Evolutionary conservation across 2,113 vertebrate species (phyloP).

Genomic region (Porphyrio hochstetteri): DNA sequence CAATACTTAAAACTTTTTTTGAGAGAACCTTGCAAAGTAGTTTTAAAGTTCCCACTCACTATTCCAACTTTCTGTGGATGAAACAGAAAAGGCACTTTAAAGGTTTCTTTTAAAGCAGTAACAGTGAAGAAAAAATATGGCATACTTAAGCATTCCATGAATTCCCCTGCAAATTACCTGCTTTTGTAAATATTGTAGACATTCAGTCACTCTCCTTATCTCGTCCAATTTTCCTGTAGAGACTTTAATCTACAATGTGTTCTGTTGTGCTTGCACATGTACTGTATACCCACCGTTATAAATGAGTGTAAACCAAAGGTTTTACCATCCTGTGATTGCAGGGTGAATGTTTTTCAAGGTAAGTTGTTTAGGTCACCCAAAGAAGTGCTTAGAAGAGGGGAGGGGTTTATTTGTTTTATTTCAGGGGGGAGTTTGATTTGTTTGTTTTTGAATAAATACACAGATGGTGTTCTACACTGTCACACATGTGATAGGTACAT

Average conservation of each 20-base stretch:
- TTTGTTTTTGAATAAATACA: not conserved
- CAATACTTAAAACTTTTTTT: not conserved
- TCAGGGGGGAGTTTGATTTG: not conserved
- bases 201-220: constrained; percentile 21
- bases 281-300: not conserved
- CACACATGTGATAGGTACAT: not conserved
- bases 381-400: not conserved
- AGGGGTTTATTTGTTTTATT: not conserved
- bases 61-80: not conserved
- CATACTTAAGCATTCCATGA: not conserved
- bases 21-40: not conserved
- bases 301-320: not conserved
- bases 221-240: constrained; percentile 7
- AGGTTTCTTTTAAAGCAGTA: not conserved
- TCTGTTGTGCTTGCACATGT: not conserved
- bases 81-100: not conserved
- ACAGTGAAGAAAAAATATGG: not conserved
- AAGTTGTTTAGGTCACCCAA: not conserved
- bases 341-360: not conserved
- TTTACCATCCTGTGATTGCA: not conserved
- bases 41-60: not conserved
- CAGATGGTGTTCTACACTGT: not conserved
- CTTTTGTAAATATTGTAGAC: constrained; percentile 41
- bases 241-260: constrained; percentile 21
- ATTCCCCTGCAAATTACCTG: not conserved